These are phyloP conservation scores for Lepidotrigona ventralis DNA, from an alignment of 1,140 invertebrate species.

Conservation along the genomic window DNA sequence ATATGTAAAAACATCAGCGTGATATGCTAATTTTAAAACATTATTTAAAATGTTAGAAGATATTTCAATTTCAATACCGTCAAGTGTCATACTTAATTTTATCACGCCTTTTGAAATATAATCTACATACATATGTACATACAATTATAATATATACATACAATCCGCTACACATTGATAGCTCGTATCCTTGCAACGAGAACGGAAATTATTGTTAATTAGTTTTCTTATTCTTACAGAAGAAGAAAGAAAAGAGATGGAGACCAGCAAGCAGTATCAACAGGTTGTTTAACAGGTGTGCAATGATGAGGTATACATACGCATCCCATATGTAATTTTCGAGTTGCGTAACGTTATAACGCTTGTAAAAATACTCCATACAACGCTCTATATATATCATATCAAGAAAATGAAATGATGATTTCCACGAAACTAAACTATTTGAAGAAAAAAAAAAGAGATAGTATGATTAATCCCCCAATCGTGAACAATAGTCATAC, in stretches of 20 bases:
- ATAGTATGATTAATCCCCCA: too few species aligned
- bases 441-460: background rate
- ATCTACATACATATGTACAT: background rate
- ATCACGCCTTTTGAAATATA: background rate
- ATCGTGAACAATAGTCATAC: too few species aligned
- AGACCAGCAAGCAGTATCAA: background rate
- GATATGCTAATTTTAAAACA: background rate
- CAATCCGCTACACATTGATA: background rate
- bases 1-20: background rate
- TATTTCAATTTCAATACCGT: background rate
- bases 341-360: background rate
- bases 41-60: background rate
- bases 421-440: background rate
- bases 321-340: background rate
- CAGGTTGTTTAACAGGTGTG: too few species aligned
- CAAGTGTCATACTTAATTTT: background rate
- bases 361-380: background rate
- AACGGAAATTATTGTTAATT: background rate
- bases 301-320: too few species aligned
- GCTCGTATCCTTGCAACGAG: background rate
- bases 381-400: background rate
- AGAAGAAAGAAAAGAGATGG: background rate
- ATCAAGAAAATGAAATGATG: background rate
- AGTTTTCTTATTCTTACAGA: background rate
- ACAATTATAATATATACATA: background rate